These are phyloP conservation scores for Drosophila longiperda DNA, from an alignment of 2,888 invertebrate genomes.

Conservation along the genomic window DNA sequence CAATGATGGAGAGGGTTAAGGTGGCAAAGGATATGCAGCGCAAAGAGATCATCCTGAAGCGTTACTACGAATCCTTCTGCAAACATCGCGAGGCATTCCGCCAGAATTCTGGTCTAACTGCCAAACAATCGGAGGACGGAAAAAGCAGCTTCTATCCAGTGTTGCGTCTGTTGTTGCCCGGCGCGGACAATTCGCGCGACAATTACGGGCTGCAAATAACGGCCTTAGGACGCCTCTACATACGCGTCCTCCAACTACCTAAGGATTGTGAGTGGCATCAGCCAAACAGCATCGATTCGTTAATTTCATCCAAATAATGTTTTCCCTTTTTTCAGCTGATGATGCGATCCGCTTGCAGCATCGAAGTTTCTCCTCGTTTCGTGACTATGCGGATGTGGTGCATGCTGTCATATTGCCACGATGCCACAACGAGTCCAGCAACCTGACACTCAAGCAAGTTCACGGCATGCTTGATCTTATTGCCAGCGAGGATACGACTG, in stretches of 20 bases:
- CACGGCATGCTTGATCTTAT: slow-evolving; percentile 91
- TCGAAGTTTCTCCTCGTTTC: slow-evolving; percentile 75
- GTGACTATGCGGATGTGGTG: slow-evolving; percentile 93
- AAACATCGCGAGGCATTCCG: slow-evolving; percentile 77
- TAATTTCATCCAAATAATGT: background rate
- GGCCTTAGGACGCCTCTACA: slow-evolving; percentile 89
- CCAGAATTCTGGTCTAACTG: slow-evolving; percentile 32
- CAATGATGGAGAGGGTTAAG: slow-evolving; percentile 79
- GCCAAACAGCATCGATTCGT: background rate
- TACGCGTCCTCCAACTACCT: slow-evolving; percentile 91
- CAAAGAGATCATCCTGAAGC: slow-evolving; percentile 75
- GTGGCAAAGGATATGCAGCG: slow-evolving; percentile 55
- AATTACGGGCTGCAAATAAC: slow-evolving; percentile 94
- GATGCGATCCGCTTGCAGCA: slow-evolving; percentile 83
- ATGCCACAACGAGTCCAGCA: slow-evolving; percentile 84
- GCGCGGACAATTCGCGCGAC: slow-evolving; percentile 91
- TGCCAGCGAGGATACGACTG: slow-evolving; percentile 88
- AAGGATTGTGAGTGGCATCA: slow-evolving; percentile 86
- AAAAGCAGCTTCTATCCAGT: slow-evolving; percentile 89
- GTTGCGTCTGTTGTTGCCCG: slow-evolving; percentile 92
- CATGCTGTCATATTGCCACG: slow-evolving; percentile 89
- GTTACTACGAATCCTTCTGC: slow-evolving; percentile 80
- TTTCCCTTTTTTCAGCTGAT: slow-evolving; percentile 74
- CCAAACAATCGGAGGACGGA: slow-evolving; percentile 63
- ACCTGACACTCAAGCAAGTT: slow-evolving; percentile 89